Evolutionary conservation across 2,888 invertebrate species (phyloP).

Genomic region (Boloria euphrosyne): DNA sequence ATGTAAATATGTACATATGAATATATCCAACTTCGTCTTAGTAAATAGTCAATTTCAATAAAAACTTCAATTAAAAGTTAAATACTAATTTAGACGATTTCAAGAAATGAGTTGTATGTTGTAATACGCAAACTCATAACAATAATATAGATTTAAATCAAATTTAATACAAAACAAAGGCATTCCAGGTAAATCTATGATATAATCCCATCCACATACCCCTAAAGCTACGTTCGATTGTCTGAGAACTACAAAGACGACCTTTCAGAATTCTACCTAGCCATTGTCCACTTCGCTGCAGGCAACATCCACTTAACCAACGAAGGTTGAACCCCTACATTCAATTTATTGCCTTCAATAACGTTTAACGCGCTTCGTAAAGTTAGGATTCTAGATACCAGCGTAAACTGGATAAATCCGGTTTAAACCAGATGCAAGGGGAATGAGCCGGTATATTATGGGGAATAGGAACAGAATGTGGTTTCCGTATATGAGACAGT

Average conservation of each 20-base stretch:
- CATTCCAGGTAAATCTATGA: slow-evolving; percentile 38
- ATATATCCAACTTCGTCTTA: too few relatives aligned
- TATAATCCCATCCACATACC: slow-evolving; percentile 37
- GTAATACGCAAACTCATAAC: slow-evolving; percentile 22
- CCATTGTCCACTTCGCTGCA: slow-evolving; percentile 53
- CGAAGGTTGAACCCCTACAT: slow-evolving; percentile 44
- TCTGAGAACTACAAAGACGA: slow-evolving; percentile 49
- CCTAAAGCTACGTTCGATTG: slow-evolving; percentile 42
- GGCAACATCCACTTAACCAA: slow-evolving; percentile 50
- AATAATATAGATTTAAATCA: slow-evolving; percentile 38
- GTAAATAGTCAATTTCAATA: too few relatives aligned
- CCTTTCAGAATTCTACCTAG: slow-evolving; percentile 48
- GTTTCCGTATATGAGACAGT: slow-evolving; percentile 64
- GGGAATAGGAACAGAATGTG: slow-evolving; percentile 66
- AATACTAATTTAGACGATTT: neutral
- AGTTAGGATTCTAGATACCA: slow-evolving; percentile 47
- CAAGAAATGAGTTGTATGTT: neutral
- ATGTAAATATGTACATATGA: too few relatives aligned
- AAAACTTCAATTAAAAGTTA: too few relatives aligned
- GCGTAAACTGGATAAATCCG: slow-evolving; percentile 47
- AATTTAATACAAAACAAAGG: slow-evolving; percentile 41
- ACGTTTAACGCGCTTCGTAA: slow-evolving; percentile 41
- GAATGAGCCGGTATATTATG: slow-evolving; percentile 46
- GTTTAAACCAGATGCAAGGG: slow-evolving; percentile 39
- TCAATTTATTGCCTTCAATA: slow-evolving; percentile 47